These are phyloP conservation scores for Acanthoscelides obtectus DNA, from an alignment of 2,888 invertebrate genomes.

Conservation along the genomic window DNA sequence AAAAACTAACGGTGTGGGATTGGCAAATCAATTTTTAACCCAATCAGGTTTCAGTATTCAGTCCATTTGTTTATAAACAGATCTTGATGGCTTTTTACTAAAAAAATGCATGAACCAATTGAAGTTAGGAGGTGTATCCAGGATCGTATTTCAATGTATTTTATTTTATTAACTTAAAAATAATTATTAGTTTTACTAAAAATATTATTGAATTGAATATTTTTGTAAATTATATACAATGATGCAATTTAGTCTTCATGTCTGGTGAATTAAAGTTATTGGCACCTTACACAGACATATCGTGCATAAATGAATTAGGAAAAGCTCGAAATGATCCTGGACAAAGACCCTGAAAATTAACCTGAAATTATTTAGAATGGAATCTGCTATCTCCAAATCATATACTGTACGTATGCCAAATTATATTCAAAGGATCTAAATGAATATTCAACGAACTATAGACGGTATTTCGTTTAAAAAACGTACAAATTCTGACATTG, in stretches of 20 bases:
- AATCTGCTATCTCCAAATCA: too few species aligned
- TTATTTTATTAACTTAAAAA: neutral
- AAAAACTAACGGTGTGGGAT: neutral
- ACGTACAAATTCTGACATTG: too few species aligned
- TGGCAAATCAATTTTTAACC: neutral
- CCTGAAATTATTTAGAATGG: neutral
- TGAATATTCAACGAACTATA: too few species aligned
- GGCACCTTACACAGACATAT: neutral
- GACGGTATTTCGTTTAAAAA: too few species aligned
- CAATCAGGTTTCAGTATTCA: slow-evolving; percentile 11
- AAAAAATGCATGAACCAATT: slow-evolving; percentile 12
- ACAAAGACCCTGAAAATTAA: neutral
- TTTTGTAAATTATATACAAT: too few species aligned
- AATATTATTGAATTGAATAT: too few species aligned
- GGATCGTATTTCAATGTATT: neutral
- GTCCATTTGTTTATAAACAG: slow-evolving; percentile 5
- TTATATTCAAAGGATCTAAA: too few species aligned
- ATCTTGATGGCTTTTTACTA: slow-evolving; percentile 12
- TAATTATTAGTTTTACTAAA: too few species aligned
- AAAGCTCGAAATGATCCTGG: neutral
- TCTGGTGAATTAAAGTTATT: too few species aligned
- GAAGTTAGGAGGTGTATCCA: neutral
- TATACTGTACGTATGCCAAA: too few species aligned
- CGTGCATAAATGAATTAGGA: neutral
- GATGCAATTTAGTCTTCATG: too few species aligned